Conservation (phyloP, 2,888 invertebrate species). For the Malachius bipustulatus region DNA sequence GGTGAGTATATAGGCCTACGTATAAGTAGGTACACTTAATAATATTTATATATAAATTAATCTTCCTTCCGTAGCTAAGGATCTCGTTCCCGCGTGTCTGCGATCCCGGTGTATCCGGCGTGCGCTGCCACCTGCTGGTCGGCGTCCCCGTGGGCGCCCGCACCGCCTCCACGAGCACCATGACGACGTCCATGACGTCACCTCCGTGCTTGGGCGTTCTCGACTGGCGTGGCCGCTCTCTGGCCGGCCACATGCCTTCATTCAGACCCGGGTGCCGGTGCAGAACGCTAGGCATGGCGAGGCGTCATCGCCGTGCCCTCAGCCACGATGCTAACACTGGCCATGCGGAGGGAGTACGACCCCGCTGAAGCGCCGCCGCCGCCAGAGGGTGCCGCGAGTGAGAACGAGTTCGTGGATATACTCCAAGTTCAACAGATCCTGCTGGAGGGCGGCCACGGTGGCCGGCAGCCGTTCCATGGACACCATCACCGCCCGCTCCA, state of each 20-base stretch:
- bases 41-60: no score
- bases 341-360: conserved; percentile 61
- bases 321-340: conserved; percentile 42
- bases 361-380: conserved; percentile 33
- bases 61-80: no score
- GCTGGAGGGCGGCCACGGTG: conserved; percentile 37
- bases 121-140: no score
- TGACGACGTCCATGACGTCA: conserved; percentile 34
- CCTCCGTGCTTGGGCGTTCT: conserved; percentile 24
- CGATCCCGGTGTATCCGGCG: conserved; percentile 12
- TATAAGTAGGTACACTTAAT: no score
- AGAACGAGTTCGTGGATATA: conserved; percentile 72
- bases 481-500: conserved; percentile 32
- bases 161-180: conserved; percentile 25
- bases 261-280: neutral
- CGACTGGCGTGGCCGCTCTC: conserved; percentile 31
- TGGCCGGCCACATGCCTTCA: conserved; percentile 23
- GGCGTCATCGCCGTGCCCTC: conserved; percentile 38
- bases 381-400: conserved; percentile 18
- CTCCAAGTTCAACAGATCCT: conserved; percentile 68
- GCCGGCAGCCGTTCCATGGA: conserved; percentile 27
- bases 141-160: conserved; percentile 20
- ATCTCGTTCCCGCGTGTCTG: neutral
- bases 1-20: no score
- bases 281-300: conserved; percentile 36